Conservation (phyloP, 2,113 vertebrate genomes). For the Xyliphius kryptos region DNA sequence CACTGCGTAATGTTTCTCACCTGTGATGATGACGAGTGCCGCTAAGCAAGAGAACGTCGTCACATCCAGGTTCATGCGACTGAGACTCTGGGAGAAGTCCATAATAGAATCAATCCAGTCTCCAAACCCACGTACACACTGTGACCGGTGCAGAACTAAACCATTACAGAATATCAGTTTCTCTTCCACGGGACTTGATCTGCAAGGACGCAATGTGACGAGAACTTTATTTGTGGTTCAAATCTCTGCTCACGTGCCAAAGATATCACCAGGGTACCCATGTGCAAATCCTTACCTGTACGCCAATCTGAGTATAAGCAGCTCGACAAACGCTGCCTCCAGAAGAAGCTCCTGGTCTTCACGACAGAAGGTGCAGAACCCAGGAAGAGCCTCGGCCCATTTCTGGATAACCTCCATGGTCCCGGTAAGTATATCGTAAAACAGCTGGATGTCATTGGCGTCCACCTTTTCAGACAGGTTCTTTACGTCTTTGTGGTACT, state of each 20-base stretch:
- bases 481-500: slow-evolving; percentile 77
- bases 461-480: slow-evolving; percentile 77
- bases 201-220: slow-evolving; percentile 45
- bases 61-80: slow-evolving; percentile 78
- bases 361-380: slow-evolving; percentile 72
- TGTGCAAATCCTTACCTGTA: slow-evolving; percentile 69
- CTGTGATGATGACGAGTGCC: slow-evolving; percentile 85
- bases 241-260: too few relatives aligned
- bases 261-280: too few relatives aligned
- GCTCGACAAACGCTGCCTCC: slow-evolving; percentile 88
- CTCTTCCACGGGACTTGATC: slow-evolving; percentile 80
- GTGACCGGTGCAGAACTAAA: slow-evolving; percentile 80
- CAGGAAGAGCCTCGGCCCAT: slow-evolving; percentile 84
- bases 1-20: too few relatives aligned
- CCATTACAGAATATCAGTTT: slow-evolving; percentile 92
- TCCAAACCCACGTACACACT: slow-evolving; percentile 83
- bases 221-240: too few relatives aligned
- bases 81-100: slow-evolving; percentile 85
- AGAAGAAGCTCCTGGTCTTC: slow-evolving; percentile 88
- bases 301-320: slow-evolving; percentile 87
- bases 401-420: slow-evolving; percentile 86
- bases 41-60: slow-evolving; percentile 89
- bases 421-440: slow-evolving; percentile 82
- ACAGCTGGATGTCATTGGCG: slow-evolving; percentile 77
- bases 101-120: slow-evolving; percentile 92